Percentiles rank a stretch among this genome's conserved stretches.
phyloP scores from a whole-genome alignment of 1,140 invertebrate genomes.

The Polyergus mexicanus region DNA sequence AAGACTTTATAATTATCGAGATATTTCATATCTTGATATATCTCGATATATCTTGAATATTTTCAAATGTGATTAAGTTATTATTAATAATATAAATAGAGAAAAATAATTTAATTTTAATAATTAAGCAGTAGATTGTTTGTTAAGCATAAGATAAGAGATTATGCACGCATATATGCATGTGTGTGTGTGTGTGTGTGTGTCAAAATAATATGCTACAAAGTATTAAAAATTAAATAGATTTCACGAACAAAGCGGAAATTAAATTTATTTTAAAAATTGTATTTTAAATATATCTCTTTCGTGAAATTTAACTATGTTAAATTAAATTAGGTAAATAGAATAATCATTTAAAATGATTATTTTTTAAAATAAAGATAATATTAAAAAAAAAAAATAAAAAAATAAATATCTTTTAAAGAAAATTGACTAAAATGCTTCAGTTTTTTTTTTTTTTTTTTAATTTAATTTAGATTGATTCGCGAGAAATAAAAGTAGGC shows the following conservation, averaged over 20 bases:
- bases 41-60: background rate
- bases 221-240: background rate
- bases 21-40: background rate
- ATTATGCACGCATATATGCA: background rate
- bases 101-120: background rate
- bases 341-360: background rate
- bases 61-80: background rate
- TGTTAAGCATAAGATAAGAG: background rate
- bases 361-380: background rate
- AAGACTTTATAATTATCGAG: background rate
- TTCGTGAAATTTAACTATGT: background rate
- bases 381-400: background rate
- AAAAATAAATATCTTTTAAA: background rate
- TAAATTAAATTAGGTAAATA: background rate
- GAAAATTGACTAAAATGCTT: background rate
- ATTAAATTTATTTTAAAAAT: background rate
- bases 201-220: background rate
- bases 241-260: background rate
- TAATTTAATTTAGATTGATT: background rate
- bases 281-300: background rate
- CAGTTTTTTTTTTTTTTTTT: background rate
- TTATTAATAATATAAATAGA: slow-evolving; percentile 14
- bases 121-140: background rate
- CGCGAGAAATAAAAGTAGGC: background rate
- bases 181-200: background rate